Conservation (phyloP, 2,888 invertebrate genomes). For the Brachyptera risi region DNA sequence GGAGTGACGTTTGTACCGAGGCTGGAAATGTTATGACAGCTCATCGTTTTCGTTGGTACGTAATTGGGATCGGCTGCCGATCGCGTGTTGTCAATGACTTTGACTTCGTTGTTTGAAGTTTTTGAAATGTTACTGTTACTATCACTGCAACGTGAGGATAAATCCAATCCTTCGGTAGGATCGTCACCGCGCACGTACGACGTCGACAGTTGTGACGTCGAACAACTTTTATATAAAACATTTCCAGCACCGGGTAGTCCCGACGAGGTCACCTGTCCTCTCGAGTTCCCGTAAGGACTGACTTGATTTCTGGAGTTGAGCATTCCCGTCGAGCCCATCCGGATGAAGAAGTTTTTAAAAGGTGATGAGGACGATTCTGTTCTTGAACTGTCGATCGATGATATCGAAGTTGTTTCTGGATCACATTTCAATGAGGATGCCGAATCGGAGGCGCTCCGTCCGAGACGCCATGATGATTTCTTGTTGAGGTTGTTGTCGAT, state of each 20-base stretch:
- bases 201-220: constrained; percentile 71
- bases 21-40: constrained; percentile 68
- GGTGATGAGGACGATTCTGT: constrained; percentile 54
- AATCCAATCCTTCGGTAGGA: constrained; percentile 72
- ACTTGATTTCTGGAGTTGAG: constrained; percentile 46
- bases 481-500: too few species aligned
- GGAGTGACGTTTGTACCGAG: constrained; percentile 45
- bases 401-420: constrained; percentile 21
- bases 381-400: background rate
- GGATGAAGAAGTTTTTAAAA: constrained; percentile 68
- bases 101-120: too few species aligned
- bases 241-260: too few species aligned
- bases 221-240: constrained; percentile 74
- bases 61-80: constrained; percentile 45
- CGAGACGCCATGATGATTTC: constrained; percentile 29
- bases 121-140: too few species aligned
- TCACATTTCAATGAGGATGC: background rate
- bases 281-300: constrained; percentile 40
- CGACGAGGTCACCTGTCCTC: too few species aligned
- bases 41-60: constrained; percentile 59
- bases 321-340: constrained; percentile 75
- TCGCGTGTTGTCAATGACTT: too few species aligned
- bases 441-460: constrained; percentile 26
- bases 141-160: too few species aligned
- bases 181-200: constrained; percentile 71